These are phyloP conservation scores for Verasper variegatus DNA, from an alignment of 2,113 vertebrate species.

Conservation along the genomic window DNA sequence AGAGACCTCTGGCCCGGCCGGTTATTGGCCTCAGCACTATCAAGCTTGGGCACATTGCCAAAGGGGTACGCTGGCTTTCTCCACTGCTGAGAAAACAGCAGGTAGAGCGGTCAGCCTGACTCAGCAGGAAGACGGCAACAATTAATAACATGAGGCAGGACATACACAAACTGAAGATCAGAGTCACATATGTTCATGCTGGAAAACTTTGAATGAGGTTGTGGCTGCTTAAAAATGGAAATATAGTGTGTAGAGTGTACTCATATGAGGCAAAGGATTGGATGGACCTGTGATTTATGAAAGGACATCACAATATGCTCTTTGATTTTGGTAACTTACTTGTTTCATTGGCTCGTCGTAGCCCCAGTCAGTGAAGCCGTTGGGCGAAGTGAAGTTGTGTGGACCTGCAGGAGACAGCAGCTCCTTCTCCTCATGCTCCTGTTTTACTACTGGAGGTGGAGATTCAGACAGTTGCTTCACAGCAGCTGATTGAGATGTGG, in stretches of 20 bases:
- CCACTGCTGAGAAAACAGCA: constrained; percentile 11
- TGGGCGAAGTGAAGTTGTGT: constrained; percentile 69
- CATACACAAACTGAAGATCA: constrained; percentile 6
- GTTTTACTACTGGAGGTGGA: constrained; percentile 78
- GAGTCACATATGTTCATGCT: not conserved
- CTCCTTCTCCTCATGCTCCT: constrained; percentile 87
- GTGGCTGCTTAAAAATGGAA: not conserved
- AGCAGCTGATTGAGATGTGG: constrained; percentile 47
- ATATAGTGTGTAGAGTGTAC: not conserved
- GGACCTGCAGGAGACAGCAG: constrained; percentile 72
- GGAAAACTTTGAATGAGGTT: not conserved
- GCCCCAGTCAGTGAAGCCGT: constrained; percentile 85
- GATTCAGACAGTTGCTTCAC: constrained; percentile 66
- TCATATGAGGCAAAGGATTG: no score
- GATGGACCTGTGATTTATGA: not conserved
- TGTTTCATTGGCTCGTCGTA: constrained; percentile 90
- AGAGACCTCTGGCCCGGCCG: constrained; percentile 30
- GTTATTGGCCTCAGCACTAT: constrained; percentile 44
- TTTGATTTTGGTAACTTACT: constrained; percentile 77
- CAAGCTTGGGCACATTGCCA: constrained; percentile 66
- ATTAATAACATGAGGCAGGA: constrained; percentile 29
- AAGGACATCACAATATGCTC: not conserved
- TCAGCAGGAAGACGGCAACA: constrained; percentile 60
- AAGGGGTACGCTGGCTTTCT: constrained; percentile 34
- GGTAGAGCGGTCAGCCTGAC: constrained; percentile 2